Evolutionary conservation across 2,797 vertebrate genomes (phyloP), one percentile per base, ranked within the genome.

Genomic region (Crotalus adamanteus): DNA sequence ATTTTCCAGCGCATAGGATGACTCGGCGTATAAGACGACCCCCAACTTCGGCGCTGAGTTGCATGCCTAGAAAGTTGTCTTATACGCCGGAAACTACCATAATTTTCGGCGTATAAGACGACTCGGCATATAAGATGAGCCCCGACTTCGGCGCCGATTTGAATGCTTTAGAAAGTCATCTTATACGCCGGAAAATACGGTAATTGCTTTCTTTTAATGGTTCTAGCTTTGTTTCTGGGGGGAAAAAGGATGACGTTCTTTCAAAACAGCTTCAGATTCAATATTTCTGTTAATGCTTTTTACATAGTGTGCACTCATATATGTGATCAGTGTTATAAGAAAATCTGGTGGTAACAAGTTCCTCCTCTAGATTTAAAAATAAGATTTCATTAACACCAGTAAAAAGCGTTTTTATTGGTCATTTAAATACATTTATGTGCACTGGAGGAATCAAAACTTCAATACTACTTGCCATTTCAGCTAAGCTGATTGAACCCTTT

Each of bases 201-300:
- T 37, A 22, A 42, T 83, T 78, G 73, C 73, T 42, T 42, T 22
- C 7, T 42, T 42, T 78, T 42, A 78, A 22, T 78, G 73, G 18
- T 20, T 42, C 18, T 78, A 42, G 8, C 37, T 78, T 78, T 42
- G 20, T 78, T 22, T 69, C 14, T 31, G 16, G 16, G 6, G 6
- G 16, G 0, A 0, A 0, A 2, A 6, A 0, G 7, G 8, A 42
- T 37, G 31, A 22, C 42, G 6, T 37, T 20, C 7, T 42, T 42
- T 78, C 69, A 78, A 78, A 78, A 78, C 31, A 42, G 69, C 31
- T 78, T 78, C 69, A 42, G 31, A 78, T 42, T 78, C 69, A 78
- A 8, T 22, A 16, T 31, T n/a, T 14, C 13, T 42, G 69, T 9
- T 42, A 78, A 20, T 20, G 31, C 31, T 78, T 16, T 42, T 42